phyloP scores from a whole-genome alignment of 1,140 invertebrate genomes.

The Brachionus plicatilis region DNA sequence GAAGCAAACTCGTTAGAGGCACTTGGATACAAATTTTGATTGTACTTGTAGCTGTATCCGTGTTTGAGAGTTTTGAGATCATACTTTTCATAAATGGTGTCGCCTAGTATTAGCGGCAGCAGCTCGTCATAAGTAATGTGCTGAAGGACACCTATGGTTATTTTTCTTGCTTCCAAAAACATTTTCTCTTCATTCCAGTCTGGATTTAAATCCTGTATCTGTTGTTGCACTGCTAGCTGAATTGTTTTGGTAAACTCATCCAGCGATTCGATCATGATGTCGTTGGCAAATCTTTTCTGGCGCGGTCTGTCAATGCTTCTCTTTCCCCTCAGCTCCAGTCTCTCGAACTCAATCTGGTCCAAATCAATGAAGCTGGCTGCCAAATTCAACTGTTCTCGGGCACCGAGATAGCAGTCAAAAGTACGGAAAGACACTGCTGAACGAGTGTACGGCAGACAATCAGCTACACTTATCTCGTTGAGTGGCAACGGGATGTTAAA shows the following conservation, averaged over 20 bases:
- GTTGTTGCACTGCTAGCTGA: slow-evolving; percentile 41
- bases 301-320: background rate
- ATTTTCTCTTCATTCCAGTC: slow-evolving; percentile 43
- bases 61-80: background rate
- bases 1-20: background rate
- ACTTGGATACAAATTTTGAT: background rate
- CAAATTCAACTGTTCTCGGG: slow-evolving; percentile 65
- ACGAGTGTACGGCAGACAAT: background rate
- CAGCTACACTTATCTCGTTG: background rate
- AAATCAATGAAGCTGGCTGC: slow-evolving; percentile 77
- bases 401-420: background rate
- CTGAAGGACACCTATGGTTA: slow-evolving; percentile 81
- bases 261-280: background rate
- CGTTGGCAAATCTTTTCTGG: background rate
- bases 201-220: slow-evolving; percentile 12
- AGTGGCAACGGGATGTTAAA: slow-evolving; percentile 1
- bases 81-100: background rate
- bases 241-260: slow-evolving; percentile 43
- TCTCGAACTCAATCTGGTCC: background rate
- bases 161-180: slow-evolving; percentile 71
- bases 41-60: background rate
- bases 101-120: slow-evolving; percentile 80
- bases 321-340: background rate
- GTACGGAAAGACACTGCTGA: background rate
- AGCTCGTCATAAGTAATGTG: slow-evolving; percentile 92